A percentile compares a stretch with the other conserved stretches of the same genome.
These are phyloP conservation scores for Benthosema pterotum DNA, from an alignment of 2,797 vertebrate genomes.

Conservation along the genomic window DNA sequence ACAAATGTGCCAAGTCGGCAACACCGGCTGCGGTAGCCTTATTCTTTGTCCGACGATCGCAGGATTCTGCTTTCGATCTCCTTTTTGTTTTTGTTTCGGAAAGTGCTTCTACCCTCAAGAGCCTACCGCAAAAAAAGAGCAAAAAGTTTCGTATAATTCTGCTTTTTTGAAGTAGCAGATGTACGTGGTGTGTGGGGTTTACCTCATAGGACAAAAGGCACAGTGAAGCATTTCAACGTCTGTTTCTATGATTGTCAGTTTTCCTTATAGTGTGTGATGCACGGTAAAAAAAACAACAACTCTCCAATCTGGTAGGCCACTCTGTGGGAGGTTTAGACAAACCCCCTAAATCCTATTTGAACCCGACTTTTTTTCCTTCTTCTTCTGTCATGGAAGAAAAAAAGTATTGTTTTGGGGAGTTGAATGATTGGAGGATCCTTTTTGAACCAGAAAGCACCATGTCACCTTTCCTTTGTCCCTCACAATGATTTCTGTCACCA, in stretches of 20 bases:
- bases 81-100: too few relatives aligned
- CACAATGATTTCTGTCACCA: constrained; percentile 55
- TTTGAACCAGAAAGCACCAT: constrained; percentile 18
- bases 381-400: constrained; percentile 47
- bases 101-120: too few relatives aligned
- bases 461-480: constrained; percentile 27
- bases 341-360: constrained; percentile 53
- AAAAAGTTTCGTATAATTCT: too few relatives aligned
- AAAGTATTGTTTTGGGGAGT: constrained; percentile 4
- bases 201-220: not conserved
- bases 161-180: too few relatives aligned
- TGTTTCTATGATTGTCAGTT: constrained; percentile 42
- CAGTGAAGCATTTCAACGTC: constrained; percentile 24
- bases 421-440: constrained; percentile 37
- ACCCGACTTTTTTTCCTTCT: too few relatives aligned
- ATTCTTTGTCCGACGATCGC: too few relatives aligned
- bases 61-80: too few relatives aligned
- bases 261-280: constrained; percentile 49
- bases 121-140: too few relatives aligned
- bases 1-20: too few relatives aligned
- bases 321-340: constrained; percentile 27
- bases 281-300: constrained; percentile 40
- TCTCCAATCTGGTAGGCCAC: constrained; percentile 43
- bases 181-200: too few relatives aligned
- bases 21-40: too few relatives aligned